phyloP scores from a whole-genome alignment of 1,140 invertebrate genomes.

The Drosophila guanche region DNA sequence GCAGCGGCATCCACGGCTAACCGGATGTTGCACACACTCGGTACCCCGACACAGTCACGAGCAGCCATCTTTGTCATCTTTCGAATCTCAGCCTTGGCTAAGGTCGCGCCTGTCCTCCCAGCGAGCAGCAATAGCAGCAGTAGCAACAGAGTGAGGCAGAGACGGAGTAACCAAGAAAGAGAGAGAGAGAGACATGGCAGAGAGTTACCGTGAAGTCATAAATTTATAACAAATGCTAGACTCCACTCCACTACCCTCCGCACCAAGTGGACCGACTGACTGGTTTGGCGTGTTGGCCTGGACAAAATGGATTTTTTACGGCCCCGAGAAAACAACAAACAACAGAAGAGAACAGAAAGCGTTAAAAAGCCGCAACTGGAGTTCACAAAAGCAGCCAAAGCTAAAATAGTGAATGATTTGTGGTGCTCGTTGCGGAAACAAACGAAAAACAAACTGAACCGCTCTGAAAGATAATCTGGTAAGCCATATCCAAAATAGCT shows the following conservation, averaged over 20 bases:
- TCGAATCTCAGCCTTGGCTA: slow-evolving; percentile 51
- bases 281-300: slow-evolving; percentile 50
- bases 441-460: too few species aligned
- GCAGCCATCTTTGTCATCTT: slow-evolving; percentile 47
- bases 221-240: slow-evolving; percentile 51
- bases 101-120: slow-evolving; percentile 36
- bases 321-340: slow-evolving; percentile 20
- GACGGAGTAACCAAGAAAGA: slow-evolving; percentile 1
- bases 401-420: slow-evolving; percentile 26
- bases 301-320: slow-evolving; percentile 47
- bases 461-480: too few species aligned
- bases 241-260: slow-evolving; percentile 24
- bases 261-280: slow-evolving; percentile 15
- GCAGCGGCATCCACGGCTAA: slow-evolving; percentile 32
- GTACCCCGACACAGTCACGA: too few species aligned
- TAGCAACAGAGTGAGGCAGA: neutral
- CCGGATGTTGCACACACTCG: slow-evolving; percentile 32
- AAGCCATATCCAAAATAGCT: too few species aligned
- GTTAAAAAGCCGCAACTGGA: slow-evolving; percentile 33
- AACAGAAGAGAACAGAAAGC: slow-evolving; percentile 48
- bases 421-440: too few species aligned
- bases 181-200: neutral
- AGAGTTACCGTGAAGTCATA: slow-evolving; percentile 40
- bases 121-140: neutral
- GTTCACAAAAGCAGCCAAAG: slow-evolving; percentile 11